Percentiles rank a stretch among this genome's conserved stretches.
These are phyloP conservation scores for Tetanocera ferruginea DNA, from an alignment of 2,888 invertebrate species.

Conservation along the genomic window DNA sequence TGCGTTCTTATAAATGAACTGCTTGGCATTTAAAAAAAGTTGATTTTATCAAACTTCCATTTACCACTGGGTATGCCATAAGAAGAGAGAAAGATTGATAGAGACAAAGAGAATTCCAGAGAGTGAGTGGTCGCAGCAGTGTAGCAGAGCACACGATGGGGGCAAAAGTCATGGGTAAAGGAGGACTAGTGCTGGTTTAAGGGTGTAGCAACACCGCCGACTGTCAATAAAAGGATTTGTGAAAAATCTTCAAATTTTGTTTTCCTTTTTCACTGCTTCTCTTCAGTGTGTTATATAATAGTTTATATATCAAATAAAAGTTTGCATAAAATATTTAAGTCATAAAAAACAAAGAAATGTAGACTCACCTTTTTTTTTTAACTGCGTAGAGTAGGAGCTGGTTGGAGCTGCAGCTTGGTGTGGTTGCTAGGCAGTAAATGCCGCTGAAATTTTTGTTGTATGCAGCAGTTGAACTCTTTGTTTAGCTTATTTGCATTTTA, in stretches of 20 bases:
- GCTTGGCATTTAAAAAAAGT: no score
- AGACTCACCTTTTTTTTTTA: constrained; percentile 1
- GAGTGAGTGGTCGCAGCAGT: not conserved
- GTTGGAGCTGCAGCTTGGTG: not conserved
- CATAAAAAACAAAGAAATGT: not conserved
- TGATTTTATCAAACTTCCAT: no score
- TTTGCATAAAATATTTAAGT: not conserved
- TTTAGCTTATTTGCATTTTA: no score
- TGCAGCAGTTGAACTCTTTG: not conserved
- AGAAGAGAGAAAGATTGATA: not conserved
- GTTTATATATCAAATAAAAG: not conserved
- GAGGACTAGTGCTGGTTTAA: not conserved
- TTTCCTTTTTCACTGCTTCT: not conserved
- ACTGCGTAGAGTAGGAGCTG: not conserved
- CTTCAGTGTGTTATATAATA: not conserved
- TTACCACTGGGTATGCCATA: no score
- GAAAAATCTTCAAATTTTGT: not conserved
- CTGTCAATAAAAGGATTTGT: constrained; percentile 2
- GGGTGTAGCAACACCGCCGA: not conserved
- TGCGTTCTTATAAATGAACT: no score
- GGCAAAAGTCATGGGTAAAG: no score
- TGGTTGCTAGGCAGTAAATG: not conserved
- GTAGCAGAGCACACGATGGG: no score
- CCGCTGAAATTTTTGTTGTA: not conserved
- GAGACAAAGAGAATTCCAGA: not conserved